Evolutionary conservation across 2,797 vertebrate genomes (phyloP), one percentile per base, ranked within the genome.

Genomic region (Pteronotus mesoamericanus): DNA sequence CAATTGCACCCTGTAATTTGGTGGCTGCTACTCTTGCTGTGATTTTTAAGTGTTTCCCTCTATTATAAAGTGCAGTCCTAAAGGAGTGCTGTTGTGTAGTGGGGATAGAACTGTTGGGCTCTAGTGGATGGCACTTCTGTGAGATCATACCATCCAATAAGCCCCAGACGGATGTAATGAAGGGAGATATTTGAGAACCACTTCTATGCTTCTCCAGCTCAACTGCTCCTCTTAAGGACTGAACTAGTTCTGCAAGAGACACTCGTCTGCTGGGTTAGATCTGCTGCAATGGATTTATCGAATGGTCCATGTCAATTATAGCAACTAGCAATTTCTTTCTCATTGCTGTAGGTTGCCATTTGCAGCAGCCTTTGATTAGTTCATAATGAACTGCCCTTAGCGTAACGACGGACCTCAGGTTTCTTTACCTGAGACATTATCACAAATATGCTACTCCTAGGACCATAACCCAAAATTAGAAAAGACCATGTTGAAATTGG

Each of bases 1-100:
- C 57, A 61, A 68, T 86, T 90, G 2, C 19, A 87, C 77, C 37
- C 9, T 89, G 2, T 89, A 92, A 85, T 26, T 89, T 92, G 32
- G 66, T 80, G 57, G 12, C 55, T 96, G 18, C 44, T 19, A 57
- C 34, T 78, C 55, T 83, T 86, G 64, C 34, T 64, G 59, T 51
- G 59, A 90, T 92, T 96, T 87, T 91, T 85, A 89, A 94, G 53
- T 93, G 42, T 84, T 94, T 75, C 87, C 37, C n/a, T 96, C 55
- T 92, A n/a, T 86, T 91, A 46, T 48, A 16, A 91, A 93, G 11
- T 93, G 61, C 37, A 84, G 34, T 92, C 57, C 64, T 85, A 29
- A 94, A 92, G 72, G 92, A 51, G 46, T 94, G n/a, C 55, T 94
- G 78, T 77, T 92, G n/a, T 92, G 29, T 42, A 57, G 15, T 87